Evolutionary conservation across 2,797 vertebrate genomes (phyloP).

Genomic region (Bucorvus abyssinicus): DNA sequence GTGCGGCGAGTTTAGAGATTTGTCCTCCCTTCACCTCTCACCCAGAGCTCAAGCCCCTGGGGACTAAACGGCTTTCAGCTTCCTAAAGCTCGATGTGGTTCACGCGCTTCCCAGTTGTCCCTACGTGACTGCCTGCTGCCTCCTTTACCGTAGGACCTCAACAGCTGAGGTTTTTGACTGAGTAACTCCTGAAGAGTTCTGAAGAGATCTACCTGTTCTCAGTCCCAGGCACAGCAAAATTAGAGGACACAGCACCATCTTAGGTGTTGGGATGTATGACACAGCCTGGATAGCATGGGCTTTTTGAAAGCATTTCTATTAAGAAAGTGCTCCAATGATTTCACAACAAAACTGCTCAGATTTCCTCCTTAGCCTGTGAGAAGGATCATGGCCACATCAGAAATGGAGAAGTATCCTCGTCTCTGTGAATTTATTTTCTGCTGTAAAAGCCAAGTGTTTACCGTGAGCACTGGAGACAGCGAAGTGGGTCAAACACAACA

Average conservation of each 20-base stretch:
- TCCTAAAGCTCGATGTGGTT: neutral
- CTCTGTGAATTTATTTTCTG: neutral
- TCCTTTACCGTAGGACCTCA: neutral
- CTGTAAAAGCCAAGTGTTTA: neutral
- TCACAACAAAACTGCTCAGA: neutral
- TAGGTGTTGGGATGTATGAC: neutral
- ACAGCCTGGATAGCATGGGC: neutral
- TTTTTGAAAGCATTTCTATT: neutral
- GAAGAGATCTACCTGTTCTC: neutral
- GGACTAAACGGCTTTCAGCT: neutral
- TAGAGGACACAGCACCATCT: fast-evolving
- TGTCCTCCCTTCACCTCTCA: neutral
- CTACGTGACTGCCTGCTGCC: neutral
- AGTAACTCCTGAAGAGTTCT: neutral
- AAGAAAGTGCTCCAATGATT: neutral
- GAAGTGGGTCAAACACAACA: neutral
- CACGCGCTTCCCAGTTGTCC: neutral
- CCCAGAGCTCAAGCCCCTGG: neutral
- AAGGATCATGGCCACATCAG: neutral
- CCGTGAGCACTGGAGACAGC: neutral
- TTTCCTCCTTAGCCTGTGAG: neutral
- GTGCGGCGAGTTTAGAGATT: neutral
- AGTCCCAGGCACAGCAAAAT: neutral
- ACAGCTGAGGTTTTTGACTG: neutral
- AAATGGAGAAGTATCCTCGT: neutral